Evolutionary conservation across 2,797 vertebrate species (phyloP), one percentile per base, ranked within the genome.

Genomic region (Triplophysa yarkandensis): DNA sequence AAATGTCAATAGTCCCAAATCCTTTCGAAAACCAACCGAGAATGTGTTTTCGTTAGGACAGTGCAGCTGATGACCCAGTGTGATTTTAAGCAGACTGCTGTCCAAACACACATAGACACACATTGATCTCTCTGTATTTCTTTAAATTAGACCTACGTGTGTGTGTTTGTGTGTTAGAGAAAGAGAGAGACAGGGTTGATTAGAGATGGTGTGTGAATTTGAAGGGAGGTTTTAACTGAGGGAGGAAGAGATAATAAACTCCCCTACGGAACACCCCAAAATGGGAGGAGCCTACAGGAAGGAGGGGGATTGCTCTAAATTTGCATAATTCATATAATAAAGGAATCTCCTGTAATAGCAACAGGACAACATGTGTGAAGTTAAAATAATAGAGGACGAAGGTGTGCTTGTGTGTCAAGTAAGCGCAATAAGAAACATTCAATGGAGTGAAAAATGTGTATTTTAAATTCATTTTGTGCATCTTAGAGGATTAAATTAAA

Each of bases 11-110:
- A 36, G 78, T 77, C 73, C 79, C 5, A 69, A 81, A 87, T 86
- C 83, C 84, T 85, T 85, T 85, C 80, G 84, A 86, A 81, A 46
- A 62, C 77, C 70, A 79, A 82, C 43, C 52, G 55, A 89, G 86
- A 83, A 83, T 85, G 81, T 80, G 74, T 80, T 82, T 81, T 80
- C 81, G 87, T 89, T 83, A 82, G 81, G 83, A 84, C 64, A 69
- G 82, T 57, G 67, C 83, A 86, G 83, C 79, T 87, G 87, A 91
- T 82, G 86, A 84, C 81, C 68, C 65, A 83, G 86, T 87, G 87
- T 81, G 84, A 88, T 64, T 86, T 86, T 86, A 82, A 82, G 41
- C 80, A 61, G 46, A 1, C 79, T 76, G 39, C 76, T 81, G 69
- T 62, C 76, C 82, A 91, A 89, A 90, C 82, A 87, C 60, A 69